A percentile compares a stretch with the other conserved stretches of the same genome.
These are phyloP conservation scores for Pocillopora grandis DNA, from an alignment of 92 coral and sea anemone genomes.

Conservation along the genomic window DNA sequence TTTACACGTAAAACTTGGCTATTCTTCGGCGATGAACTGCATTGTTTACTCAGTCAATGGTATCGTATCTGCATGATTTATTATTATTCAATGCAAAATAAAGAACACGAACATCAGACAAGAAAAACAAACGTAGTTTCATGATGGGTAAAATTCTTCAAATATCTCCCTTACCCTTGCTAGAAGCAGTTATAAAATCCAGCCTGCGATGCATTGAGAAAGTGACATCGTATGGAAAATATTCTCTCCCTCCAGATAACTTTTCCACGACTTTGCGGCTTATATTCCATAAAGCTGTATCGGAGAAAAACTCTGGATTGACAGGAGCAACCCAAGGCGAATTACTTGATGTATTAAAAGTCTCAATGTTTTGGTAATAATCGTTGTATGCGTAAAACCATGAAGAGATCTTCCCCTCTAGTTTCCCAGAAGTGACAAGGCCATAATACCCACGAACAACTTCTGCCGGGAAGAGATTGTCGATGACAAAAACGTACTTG, in stretches of 20 bases:
- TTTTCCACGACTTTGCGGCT: slow-evolving; percentile 42
- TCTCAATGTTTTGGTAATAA: slow-evolving; percentile 49
- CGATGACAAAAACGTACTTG: slow-evolving; percentile 60
- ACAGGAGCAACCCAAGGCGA: slow-evolving; percentile 90
- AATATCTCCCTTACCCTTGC: slow-evolving; percentile 21
- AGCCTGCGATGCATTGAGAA: slow-evolving; percentile 76
- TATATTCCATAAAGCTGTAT: slow-evolving; percentile 64
- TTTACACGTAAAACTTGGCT: no score
- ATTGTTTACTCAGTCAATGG: no score
- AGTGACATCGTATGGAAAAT: slow-evolving; percentile 65
- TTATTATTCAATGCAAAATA: no score
- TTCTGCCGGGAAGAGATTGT: slow-evolving; percentile 44
- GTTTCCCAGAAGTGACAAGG: slow-evolving; percentile 57
- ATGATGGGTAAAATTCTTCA: background rate
- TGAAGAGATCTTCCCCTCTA: slow-evolving; percentile 68
- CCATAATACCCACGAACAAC: slow-evolving; percentile 31
- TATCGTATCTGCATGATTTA: no score
- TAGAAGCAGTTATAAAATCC: slow-evolving; percentile 71
- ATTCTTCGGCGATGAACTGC: no score
- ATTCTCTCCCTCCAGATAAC: slow-evolving; percentile 66
- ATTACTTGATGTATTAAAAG: slow-evolving; percentile 61
- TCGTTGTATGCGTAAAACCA: slow-evolving; percentile 75
- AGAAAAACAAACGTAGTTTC: background rate
- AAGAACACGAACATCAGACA: background rate
- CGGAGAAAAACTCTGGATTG: slow-evolving; percentile 62